Base-by-base conservation (phyloP, 2,797 vertebrate species). In the Ataeniobius toweri region DNA sequence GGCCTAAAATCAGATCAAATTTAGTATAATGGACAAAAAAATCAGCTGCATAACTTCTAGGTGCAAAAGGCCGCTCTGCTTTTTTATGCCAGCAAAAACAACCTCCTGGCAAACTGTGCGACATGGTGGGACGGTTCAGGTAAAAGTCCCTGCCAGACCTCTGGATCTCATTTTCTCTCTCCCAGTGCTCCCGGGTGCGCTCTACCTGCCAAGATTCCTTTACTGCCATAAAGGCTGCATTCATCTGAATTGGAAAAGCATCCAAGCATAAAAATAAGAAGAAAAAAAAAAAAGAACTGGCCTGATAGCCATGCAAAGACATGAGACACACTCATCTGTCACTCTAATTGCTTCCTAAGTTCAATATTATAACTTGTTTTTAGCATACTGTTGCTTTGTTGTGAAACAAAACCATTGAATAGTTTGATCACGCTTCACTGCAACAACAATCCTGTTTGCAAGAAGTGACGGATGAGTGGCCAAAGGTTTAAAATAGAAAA, bases 151-250 rank as follows among this genome's bases (percentile, higher is more conserved):
- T 91, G 93, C 95, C 95, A 95, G 89, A 94, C 86, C 85, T 95
- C 95, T 95, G 94, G 94, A 94, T 94, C 88, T 92, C 82, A 95
- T 96, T 96, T 96, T 94, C 94, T 91, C 91, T 94, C 83, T 69
- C 76, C 80, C 85, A 79, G 50, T 80, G 89, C 94, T 94, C 93
- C 88, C 68, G 89, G 89, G 90, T 86, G 81, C 51, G 79, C 85
- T 78, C 85, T 92, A 95, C 92, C 93, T 95, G 94, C 95, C 93
- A 95, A 95, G 78, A 82, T 78, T 80, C 83, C 83, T 92, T 90
- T 87, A 90, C 90, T 89, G 79, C 88, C 91, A 94, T 94, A 94
- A 95, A 95, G 93, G 86, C 91, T 67, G 88, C 91, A 93, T 94
- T 95, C 92, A 94, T 94, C 90, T 89, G 88, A 90, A 94, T 87